Conservation (phyloP, 2,797 vertebrate genomes). For the Nothura maculosa region DNA sequence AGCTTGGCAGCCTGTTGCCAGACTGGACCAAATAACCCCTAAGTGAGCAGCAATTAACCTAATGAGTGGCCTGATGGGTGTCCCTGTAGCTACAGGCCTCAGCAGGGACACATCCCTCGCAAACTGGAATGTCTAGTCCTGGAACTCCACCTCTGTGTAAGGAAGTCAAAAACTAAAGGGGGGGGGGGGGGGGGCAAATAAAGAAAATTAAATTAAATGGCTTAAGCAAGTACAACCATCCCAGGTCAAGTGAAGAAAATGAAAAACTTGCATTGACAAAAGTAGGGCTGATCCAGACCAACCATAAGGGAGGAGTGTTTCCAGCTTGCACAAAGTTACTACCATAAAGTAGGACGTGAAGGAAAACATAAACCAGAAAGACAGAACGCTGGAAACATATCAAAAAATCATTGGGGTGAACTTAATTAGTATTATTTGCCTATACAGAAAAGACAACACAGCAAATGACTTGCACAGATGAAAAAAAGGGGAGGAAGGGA, state of each 20-base stretch:
- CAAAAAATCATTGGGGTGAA: background rate
- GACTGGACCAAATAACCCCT: conserved; percentile 62
- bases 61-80: conserved; percentile 77
- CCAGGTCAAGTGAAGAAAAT: background rate
- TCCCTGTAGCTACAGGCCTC: conserved; percentile 57
- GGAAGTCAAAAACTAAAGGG: conserved; percentile 41
- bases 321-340: background rate
- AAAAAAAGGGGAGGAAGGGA: background rate
- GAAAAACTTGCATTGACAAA: background rate
- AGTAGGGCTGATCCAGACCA: background rate
- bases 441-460: background rate
- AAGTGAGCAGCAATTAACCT: conserved; percentile 77
- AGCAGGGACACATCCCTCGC: conserved; percentile 66
- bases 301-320: background rate
- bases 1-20: conserved; percentile 58
- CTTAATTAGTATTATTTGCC: background rate
- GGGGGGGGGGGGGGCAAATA: background rate
- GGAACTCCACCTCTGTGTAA: conserved; percentile 38
- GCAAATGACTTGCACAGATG: background rate
- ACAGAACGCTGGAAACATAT: background rate
- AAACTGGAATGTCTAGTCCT: conserved; percentile 76
- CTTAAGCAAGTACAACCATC: background rate
- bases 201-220: background rate
- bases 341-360: background rate
- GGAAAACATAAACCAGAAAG: background rate